Evolutionary conservation across 2,797 vertebrate species (phyloP).

Genomic region (Melanotaenia maccullochi): DNA sequence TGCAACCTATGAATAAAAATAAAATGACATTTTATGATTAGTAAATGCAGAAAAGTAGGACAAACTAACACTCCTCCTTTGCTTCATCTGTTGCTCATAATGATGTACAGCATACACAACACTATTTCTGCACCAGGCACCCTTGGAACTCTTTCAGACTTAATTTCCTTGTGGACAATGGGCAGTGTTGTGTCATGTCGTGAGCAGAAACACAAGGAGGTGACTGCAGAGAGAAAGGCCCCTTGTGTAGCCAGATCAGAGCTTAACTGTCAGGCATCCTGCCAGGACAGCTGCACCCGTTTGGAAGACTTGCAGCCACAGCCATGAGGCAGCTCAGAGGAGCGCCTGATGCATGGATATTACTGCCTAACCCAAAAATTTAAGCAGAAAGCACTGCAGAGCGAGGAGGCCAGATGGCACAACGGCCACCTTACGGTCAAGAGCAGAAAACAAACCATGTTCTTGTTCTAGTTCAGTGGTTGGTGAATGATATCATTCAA

Average conservation of each 20-base stretch:
- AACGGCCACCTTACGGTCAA: conserved; percentile 14
- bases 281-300: conserved; percentile 79
- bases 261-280: conserved; percentile 61
- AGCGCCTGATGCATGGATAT: conserved; percentile 59
- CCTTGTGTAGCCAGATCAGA: conserved; percentile 71
- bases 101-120: conserved; percentile 9
- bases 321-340: conserved; percentile 55
- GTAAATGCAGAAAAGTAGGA: background rate
- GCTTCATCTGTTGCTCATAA: conserved; percentile 4
- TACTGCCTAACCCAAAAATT: conserved; percentile 37
- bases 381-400: conserved; percentile 49
- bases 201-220: conserved; percentile 59
- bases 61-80: background rate
- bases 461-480: background rate
- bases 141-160: conserved; percentile 37
- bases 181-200: conserved; percentile 44
- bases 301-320: conserved; percentile 56
- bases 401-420: conserved; percentile 22
- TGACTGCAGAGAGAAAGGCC: conserved; percentile 50
- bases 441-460: conserved; percentile 7
- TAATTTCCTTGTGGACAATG: conserved; percentile 43
- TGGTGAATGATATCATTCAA: background rate
- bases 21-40: background rate
- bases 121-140: conserved; percentile 19
- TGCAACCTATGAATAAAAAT: background rate